These are phyloP conservation scores for Pediacus dermestoides DNA, from an alignment of 2,888 invertebrate genomes.

Conservation along the genomic window DNA sequence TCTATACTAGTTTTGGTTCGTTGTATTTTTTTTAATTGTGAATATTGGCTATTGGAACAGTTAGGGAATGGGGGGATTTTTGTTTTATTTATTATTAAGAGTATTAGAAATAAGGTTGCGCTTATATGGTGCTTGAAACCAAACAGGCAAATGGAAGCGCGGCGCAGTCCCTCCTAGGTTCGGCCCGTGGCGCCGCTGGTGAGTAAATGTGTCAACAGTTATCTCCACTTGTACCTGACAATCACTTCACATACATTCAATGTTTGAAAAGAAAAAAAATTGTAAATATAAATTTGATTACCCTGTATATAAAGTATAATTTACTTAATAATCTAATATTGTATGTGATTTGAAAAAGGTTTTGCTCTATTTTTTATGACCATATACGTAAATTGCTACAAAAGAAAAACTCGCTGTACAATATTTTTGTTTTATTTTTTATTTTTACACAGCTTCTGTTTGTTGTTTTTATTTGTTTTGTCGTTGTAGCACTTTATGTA, in stretches of 20 bases:
- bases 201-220: constrained; percentile 45
- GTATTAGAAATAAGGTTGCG: constrained; percentile 47
- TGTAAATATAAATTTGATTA: too few species aligned
- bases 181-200: constrained; percentile 51
- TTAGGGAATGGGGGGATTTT: too few species aligned
- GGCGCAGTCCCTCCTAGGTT: constrained; percentile 50
- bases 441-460: constrained; percentile 3
- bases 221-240: constrained; percentile 29
- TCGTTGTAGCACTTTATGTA: background rate
- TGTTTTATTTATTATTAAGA: constrained; percentile 15
- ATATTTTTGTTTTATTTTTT: constrained; percentile 13
- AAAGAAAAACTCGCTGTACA: constrained; percentile 13
- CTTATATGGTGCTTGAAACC: constrained; percentile 52
- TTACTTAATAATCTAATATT: too few species aligned
- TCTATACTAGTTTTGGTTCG: too few species aligned
- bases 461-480: constrained; percentile 3
- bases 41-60: too few species aligned
- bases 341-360: constrained; percentile 14
- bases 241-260: constrained; percentile 33
- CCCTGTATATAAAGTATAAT: too few species aligned
- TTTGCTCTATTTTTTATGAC: constrained; percentile 13
- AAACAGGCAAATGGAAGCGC: constrained; percentile 51
- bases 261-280: constrained; percentile 9
- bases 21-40: too few species aligned
- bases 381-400: constrained; percentile 22